Evolutionary conservation across 2,797 vertebrate species (phyloP).

Genomic region (Argentina silus): DNA sequence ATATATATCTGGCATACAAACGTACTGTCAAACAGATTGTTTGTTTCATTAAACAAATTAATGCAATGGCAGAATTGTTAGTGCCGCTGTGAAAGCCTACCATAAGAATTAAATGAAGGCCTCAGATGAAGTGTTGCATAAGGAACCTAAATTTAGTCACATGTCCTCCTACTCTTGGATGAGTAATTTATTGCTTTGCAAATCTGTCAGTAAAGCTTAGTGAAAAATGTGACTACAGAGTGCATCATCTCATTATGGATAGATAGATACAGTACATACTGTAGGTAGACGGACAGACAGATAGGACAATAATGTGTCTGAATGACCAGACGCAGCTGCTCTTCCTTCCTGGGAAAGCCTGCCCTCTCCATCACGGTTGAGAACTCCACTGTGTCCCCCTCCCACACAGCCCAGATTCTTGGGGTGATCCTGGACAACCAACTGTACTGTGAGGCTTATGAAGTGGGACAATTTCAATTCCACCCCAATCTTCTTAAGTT

Average conservation of each 20-base stretch:
- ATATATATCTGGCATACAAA: conserved; percentile 12
- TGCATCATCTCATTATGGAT: conserved; percentile 37
- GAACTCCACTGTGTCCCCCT: too few species aligned
- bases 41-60: conserved; percentile 8
- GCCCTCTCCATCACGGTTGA: too few species aligned
- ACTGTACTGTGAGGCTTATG: too few species aligned
- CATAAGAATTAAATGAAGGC: conserved; percentile 41
- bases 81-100: conserved; percentile 21
- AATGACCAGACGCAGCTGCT: not conserved
- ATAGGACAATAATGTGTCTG: not conserved
- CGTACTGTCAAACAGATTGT: conserved; percentile 18
- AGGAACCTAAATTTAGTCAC: conserved; percentile 49
- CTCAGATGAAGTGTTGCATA: conserved; percentile 42
- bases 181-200: conserved; percentile 54
- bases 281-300: not conserved
- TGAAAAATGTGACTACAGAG: conserved; percentile 17
- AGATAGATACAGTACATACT: not conserved
- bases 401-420: too few species aligned
- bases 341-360: too few species aligned
- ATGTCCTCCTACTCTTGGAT: conserved; percentile 50
- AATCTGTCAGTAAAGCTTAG: conserved; percentile 33
- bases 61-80: conserved; percentile 5
- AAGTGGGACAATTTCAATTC: too few species aligned
- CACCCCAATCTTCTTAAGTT: too few species aligned
- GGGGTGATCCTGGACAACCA: too few species aligned